Evolutionary conservation across 2,113 vertebrate genomes (phyloP).

Genomic region (Daubentonia madagascariensis): DNA sequence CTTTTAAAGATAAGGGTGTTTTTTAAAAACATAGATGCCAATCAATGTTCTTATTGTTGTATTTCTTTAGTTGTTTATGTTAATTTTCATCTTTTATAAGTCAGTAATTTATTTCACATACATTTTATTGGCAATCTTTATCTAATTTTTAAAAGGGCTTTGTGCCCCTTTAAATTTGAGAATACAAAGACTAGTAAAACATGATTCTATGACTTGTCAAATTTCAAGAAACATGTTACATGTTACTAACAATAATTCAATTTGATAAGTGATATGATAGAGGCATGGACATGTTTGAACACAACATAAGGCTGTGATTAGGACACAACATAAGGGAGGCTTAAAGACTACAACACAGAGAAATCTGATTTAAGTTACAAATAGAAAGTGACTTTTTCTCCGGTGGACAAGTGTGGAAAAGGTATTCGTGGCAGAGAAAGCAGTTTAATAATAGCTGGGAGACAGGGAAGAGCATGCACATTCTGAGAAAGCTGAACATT

Average conservation of each 20-base stretch:
- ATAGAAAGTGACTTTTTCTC: neutral
- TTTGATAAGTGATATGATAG: neutral
- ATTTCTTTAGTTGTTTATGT: neutral
- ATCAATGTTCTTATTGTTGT: neutral
- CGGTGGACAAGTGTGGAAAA: neutral
- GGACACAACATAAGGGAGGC: neutral
- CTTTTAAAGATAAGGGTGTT: neutral
- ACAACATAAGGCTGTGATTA: neutral
- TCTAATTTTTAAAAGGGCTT: neutral
- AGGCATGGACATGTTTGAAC: neutral
- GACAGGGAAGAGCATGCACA: neutral
- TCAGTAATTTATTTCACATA: neutral
- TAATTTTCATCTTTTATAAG: neutral
- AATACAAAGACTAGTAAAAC: neutral
- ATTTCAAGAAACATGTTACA: neutral
- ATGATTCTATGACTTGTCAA: neutral
- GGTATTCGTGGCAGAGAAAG: neutral
- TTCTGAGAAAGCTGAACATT: neutral
- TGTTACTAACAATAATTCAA: neutral
- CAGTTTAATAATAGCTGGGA: neutral
- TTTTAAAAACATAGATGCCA: neutral
- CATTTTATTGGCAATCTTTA: neutral
- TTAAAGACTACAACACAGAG: neutral
- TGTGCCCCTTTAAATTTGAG: neutral
- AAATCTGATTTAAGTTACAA: neutral